Percentiles rank a stretch among this genome's conserved stretches.
These are phyloP conservation scores for Aethes cnicana DNA, from an alignment of 2,888 invertebrate species.

Conservation along the genomic window DNA sequence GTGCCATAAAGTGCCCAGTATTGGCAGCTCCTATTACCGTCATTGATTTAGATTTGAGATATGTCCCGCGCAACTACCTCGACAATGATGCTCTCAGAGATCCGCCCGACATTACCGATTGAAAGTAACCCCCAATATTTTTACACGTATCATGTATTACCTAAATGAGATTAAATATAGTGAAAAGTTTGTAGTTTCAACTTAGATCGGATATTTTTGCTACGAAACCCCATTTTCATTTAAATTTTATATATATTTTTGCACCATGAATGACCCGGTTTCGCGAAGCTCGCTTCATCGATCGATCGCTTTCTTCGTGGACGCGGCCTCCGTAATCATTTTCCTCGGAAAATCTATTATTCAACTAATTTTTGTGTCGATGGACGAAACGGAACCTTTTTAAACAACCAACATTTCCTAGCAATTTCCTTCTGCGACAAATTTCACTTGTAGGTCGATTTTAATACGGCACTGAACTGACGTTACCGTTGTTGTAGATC, in stretches of 20 bases:
- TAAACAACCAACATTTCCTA: no score
- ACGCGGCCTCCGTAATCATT: neutral
- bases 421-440: no score
- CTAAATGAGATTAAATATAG: neutral
- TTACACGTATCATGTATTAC: conserved; percentile 9
- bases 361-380: neutral
- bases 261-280: neutral
- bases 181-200: conserved; percentile 2
- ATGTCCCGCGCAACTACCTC: no score
- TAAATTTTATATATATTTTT: conserved; percentile 4
- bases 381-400: neutral
- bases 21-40: no score
- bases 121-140: no score
- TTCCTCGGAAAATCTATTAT: neutral
- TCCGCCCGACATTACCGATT: no score
- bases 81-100: no score
- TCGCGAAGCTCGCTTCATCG: neutral
- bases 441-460: neutral
- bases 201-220: conserved; percentile 17
- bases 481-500: conserved; percentile 55
- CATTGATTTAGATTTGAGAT: no score
- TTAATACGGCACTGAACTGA: neutral
- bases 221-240: conserved; percentile 17
- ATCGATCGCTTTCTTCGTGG: conserved; percentile 5
- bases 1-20: no score